A percentile compares a stretch with the other conserved stretches of the same genome.
phyloP scores from a whole-genome alignment of 2,113 vertebrate species.

The Oxyruncus cristatus region DNA sequence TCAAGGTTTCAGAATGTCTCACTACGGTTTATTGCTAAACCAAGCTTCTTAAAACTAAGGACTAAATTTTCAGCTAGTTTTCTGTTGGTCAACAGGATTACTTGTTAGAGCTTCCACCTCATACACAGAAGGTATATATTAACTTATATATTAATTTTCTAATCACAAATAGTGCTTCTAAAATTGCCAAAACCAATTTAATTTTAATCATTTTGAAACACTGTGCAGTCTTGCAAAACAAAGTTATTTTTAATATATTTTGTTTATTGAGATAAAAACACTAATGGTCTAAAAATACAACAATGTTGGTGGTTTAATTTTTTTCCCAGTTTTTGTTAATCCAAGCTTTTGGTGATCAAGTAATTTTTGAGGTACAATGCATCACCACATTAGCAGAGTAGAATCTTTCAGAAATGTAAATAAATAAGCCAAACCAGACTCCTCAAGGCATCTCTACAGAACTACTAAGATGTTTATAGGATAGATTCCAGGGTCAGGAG shows the following conservation, averaged over 20 bases:
- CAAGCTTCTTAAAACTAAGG: neutral
- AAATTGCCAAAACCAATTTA: neutral
- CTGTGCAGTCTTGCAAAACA: neutral
- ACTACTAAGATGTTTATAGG: neutral
- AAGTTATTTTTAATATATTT: neutral
- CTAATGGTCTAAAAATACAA: neutral
- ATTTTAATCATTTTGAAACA: neutral
- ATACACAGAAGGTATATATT: neutral
- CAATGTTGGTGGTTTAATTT: neutral
- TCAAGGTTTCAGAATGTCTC: slow-evolving; percentile 33
- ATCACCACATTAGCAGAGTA: neutral
- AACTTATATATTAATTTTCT: too few relatives aligned
- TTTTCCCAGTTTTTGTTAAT: neutral
- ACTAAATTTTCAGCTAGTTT: neutral
- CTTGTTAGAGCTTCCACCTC: neutral
- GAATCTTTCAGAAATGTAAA: neutral
- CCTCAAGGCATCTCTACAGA: neutral
- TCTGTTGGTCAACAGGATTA: neutral
- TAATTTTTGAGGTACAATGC: neutral
- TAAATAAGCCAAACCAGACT: neutral
- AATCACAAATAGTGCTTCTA: neutral
- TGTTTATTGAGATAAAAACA: neutral
- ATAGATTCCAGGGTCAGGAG: neutral
- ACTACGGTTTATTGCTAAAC: neutral
- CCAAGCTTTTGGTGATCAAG: neutral